These are phyloP conservation scores for Urocyon cinereoargenteus DNA, from an alignment of 2,797 vertebrate genomes.

Conservation along the genomic window DNA sequence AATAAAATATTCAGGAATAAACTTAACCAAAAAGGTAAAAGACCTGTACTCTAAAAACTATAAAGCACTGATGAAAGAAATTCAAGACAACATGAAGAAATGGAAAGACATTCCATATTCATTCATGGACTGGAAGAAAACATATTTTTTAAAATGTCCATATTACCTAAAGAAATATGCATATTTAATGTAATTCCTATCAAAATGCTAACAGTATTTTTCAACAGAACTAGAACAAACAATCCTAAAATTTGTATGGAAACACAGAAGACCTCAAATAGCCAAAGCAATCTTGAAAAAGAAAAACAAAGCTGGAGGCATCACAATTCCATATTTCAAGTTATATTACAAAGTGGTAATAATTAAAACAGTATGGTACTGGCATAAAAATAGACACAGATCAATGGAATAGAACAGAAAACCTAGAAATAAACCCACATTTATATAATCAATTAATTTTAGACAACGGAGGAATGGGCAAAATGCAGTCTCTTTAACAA, in stretches of 20 bases:
- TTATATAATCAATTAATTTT: background rate
- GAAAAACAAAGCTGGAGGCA: too few species aligned
- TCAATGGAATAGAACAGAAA: background rate
- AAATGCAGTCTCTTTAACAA: background rate
- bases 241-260: too few species aligned
- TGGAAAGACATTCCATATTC: background rate
- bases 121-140: background rate
- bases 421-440: background rate
- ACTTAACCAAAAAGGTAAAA: background rate
- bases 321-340: too few species aligned
- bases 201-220: background rate
- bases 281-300: too few species aligned
- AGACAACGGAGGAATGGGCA: background rate
- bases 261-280: too few species aligned
- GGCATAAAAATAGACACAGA: background rate
- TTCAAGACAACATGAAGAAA: background rate
- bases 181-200: background rate
- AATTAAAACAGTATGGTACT: too few species aligned
- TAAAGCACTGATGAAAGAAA: background rate
- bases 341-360: too few species aligned
- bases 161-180: background rate
- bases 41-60: background rate
- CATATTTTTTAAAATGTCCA: background rate
- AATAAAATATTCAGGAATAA: background rate
- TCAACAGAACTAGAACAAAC: background rate